A percentile compares a stretch with the other conserved stretches of the same genome.
phyloP scores from a whole-genome alignment of 2,888 invertebrate species.

The Conops quadrifasciatus region DNA sequence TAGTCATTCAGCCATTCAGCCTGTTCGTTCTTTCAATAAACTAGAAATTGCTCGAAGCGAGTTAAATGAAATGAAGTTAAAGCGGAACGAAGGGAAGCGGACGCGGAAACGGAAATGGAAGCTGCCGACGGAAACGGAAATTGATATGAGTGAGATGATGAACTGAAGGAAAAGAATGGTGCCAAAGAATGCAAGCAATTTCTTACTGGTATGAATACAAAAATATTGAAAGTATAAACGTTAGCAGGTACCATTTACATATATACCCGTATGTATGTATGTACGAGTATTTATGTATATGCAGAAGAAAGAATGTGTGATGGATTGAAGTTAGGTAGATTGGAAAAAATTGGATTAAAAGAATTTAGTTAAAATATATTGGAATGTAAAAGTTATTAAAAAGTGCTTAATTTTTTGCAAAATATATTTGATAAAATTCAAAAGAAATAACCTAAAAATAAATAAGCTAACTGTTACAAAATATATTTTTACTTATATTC shows the following conservation, averaged over 20 bases:
- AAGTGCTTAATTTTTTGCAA: no score
- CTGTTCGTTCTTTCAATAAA: constrained; percentile 16
- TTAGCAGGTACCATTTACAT: no score
- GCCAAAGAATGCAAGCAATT: neutral
- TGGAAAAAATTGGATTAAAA: no score
- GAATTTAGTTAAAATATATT: neutral
- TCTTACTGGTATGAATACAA: neutral
- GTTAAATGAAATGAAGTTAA: constrained; percentile 23
- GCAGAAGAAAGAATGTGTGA: neutral
- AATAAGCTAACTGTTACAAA: no score
- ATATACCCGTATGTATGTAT: no score
- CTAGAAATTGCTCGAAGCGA: constrained; percentile 20
- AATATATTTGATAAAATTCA: no score
- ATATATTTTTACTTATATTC: no score
- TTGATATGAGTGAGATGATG: constrained; percentile 8
- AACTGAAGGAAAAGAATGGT: neutral
- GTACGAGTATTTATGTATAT: no score
- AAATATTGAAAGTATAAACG: no score
- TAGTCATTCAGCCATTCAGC: constrained; percentile 22
- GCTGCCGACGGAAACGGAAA: constrained; percentile 20
- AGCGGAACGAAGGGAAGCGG: neutral
- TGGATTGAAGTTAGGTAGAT: neutral
- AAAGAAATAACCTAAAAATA: neutral
- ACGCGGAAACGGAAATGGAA: constrained; percentile 7
- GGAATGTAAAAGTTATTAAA: neutral